phyloP scores from a whole-genome alignment of 2,888 invertebrate genomes.

The Linnaemya tessellans region DNA sequence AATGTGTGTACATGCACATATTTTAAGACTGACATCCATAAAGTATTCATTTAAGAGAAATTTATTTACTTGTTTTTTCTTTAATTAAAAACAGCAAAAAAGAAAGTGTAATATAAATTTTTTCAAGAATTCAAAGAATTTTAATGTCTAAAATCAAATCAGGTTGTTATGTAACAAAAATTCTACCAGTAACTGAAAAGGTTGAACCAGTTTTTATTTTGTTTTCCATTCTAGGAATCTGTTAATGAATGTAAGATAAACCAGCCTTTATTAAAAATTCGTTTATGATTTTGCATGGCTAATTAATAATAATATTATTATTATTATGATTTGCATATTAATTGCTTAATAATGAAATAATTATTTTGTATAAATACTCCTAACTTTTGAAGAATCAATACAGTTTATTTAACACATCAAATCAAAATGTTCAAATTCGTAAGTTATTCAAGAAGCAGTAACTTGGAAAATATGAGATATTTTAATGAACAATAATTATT shows the following conservation, averaged over 20 bases:
- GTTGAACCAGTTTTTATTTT: neutral
- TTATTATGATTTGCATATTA: neutral
- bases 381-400: neutral
- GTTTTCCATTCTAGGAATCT: neutral
- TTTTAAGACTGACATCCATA: neutral
- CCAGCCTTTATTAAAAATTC: neutral
- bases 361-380: conserved; percentile 38
- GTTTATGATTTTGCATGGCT: neutral
- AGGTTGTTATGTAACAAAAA: neutral
- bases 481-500: neutral
- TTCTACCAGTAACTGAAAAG: neutral
- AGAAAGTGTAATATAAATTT: conserved; percentile 6
- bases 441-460: neutral
- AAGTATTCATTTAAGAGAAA: neutral
- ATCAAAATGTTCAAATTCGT: conserved; percentile 52
- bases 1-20: neutral
- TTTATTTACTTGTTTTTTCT: neutral
- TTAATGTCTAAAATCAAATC: conserved; percentile 1
- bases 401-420: conserved; percentile 25
- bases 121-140: neutral
- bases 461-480: neutral
- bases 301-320: neutral
- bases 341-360: neutral
- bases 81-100: neutral
- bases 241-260: neutral